Conservation (phyloP, 2,888 invertebrate species). For the Argyra leucocephala region DNA sequence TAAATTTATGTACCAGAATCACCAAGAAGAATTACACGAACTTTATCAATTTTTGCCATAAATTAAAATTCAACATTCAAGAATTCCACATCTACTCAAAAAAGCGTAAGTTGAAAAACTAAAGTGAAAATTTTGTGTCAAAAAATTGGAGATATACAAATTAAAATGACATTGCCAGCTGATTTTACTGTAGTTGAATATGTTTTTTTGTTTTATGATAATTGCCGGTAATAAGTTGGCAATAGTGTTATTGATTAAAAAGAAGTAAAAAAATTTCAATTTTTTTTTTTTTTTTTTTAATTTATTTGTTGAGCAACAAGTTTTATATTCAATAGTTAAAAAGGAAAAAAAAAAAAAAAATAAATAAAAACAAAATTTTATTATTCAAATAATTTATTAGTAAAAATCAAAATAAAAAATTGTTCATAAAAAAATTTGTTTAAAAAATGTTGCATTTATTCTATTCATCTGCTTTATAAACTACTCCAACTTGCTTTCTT, state of each 20-base stretch:
- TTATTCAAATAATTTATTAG: neutral
- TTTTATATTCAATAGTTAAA: neutral
- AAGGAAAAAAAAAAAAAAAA: no score
- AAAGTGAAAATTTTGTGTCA: neutral
- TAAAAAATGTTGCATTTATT: neutral
- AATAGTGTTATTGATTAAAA: neutral
- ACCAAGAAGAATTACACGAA: conserved; percentile 82
- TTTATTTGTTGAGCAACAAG: neutral
- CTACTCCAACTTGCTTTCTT: conserved; percentile 60
- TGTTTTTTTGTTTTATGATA: neutral
- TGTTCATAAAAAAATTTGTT: no score
- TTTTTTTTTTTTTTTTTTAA: neutral
- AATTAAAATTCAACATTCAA: neutral
- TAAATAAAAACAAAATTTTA: neutral
- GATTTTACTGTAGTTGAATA: neutral
- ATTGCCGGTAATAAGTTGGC: neutral
- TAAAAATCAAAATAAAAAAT: neutral
- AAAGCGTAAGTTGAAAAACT: conserved; percentile 6
- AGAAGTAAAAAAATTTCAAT: neutral
- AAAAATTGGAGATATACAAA: conserved; percentile 1
- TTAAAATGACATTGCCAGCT: neutral
- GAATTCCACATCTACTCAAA: conserved; percentile 2
- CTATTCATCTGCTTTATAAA: conserved; percentile 35
- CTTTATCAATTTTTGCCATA: conserved; percentile 80
- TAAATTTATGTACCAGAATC: conserved; percentile 62